A percentile compares a stretch with the other conserved stretches of the same genome.
phyloP scores from a whole-genome alignment of 1,140 invertebrate species.

The Centruroides sculpturatus region DNA sequence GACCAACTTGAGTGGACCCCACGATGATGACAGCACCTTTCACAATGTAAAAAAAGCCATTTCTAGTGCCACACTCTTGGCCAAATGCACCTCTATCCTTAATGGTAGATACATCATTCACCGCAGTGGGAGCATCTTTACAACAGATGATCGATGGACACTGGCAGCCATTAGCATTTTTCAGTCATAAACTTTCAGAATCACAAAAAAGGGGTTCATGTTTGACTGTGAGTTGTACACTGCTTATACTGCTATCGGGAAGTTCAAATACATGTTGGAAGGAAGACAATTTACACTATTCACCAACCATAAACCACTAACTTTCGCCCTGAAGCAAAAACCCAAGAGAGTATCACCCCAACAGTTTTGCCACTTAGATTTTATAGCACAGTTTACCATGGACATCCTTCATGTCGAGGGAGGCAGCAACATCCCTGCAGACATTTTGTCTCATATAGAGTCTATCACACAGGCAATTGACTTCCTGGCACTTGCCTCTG shows the following conservation, averaged over 20 bases:
- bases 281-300: slow-evolving; percentile 19
- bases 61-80: too few species aligned
- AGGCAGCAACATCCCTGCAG: slow-evolving; percentile 21
- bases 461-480: background rate
- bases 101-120: too few species aligned
- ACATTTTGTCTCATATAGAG: slow-evolving; percentile 5
- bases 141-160: too few species aligned
- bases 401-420: slow-evolving; percentile 26
- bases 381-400: slow-evolving; percentile 27
- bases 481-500: background rate
- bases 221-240: slow-evolving; percentile 5
- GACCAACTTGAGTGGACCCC: too few species aligned
- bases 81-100: too few species aligned
- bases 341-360: slow-evolving; percentile 14
- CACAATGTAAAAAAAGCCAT: too few species aligned
- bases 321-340: slow-evolving; percentile 15
- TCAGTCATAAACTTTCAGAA: slow-evolving; percentile 8
- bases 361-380: slow-evolving; percentile 24
- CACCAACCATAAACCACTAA: slow-evolving; percentile 24
- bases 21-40: too few species aligned
- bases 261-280: slow-evolving; percentile 22
- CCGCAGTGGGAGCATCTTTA: too few species aligned
- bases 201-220: background rate
- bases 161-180: slow-evolving; percentile 14
- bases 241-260: slow-evolving; percentile 3